phyloP scores from a whole-genome alignment of 2,113 vertebrate genomes.

The Zapus hudsonius region DNA sequence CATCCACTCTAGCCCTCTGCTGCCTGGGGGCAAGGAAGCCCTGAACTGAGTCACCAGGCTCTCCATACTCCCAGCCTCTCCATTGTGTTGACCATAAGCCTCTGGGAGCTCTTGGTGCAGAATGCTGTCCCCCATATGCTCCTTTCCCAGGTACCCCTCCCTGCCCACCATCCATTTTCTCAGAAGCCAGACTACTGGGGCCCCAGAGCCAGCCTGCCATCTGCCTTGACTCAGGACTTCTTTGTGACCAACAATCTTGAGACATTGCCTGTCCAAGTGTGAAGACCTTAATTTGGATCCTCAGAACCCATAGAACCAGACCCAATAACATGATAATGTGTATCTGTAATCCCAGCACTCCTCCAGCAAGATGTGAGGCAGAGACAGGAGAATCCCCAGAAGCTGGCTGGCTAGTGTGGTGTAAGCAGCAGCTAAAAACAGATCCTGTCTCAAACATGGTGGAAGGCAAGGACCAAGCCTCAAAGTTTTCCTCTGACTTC shows the following conservation, averaged over 20 bases:
- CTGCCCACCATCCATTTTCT: background rate
- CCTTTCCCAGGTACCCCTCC: background rate
- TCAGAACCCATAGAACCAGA: too few relatives aligned
- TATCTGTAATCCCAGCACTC: too few relatives aligned
- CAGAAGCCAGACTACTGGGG: background rate
- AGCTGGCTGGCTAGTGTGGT: too few relatives aligned
- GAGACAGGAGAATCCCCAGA: too few relatives aligned
- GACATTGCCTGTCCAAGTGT: background rate
- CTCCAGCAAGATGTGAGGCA: too few relatives aligned
- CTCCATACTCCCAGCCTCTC: background rate
- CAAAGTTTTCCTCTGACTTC: too few relatives aligned
- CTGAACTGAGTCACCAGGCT: background rate
- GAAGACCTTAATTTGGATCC: too few relatives aligned
- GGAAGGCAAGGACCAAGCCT: too few relatives aligned
- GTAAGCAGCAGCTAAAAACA: too few relatives aligned
- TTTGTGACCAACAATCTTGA: background rate
- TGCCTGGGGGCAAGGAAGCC: background rate
- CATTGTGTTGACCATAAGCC: background rate
- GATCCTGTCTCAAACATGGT: too few relatives aligned
- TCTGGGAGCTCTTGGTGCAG: background rate
- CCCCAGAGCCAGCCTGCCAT: background rate
- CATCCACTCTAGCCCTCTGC: background rate
- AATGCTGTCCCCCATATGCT: accelerated
- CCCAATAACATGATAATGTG: too few relatives aligned
- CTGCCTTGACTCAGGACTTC: background rate